Evolutionary conservation across 2,888 invertebrate genomes (phyloP).

Genomic region (Acleris laterana): DNA sequence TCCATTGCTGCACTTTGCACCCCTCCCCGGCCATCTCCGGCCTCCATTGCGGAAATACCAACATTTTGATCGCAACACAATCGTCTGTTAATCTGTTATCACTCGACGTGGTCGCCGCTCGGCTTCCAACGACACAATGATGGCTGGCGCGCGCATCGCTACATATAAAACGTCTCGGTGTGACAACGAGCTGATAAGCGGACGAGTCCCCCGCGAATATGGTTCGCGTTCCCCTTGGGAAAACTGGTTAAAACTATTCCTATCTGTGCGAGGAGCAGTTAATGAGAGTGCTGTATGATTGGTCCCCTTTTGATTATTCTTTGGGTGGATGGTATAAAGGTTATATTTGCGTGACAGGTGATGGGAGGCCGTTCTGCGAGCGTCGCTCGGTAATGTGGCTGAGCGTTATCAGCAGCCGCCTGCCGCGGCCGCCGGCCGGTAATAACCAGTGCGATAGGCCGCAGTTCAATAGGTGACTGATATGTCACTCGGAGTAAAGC

Average conservation of each 20-base stretch:
- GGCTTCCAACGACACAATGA: constrained; percentile 68
- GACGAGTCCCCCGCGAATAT: constrained; percentile 77
- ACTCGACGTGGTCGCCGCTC: constrained; percentile 63
- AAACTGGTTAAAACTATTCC: constrained; percentile 38
- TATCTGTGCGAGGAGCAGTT: constrained; percentile 14
- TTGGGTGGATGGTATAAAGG: constrained; percentile 38
- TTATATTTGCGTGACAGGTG: constrained; percentile 38
- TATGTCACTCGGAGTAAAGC: constrained; percentile 68
- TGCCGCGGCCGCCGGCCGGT: constrained; percentile 81
- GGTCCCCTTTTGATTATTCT: constrained; percentile 6
- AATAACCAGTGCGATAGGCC: constrained; percentile 83
- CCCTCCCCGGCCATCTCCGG: constrained; percentile 63
- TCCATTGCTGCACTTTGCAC: constrained; percentile 73
- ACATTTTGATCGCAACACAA: constrained; percentile 62
- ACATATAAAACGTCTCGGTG: constrained; percentile 79
- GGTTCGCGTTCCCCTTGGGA: constrained; percentile 41
- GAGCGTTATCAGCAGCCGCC: constrained; percentile 78
- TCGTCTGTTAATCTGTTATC: constrained; percentile 32
- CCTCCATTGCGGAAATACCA: constrained; percentile 78
- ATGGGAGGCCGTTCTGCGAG: constrained; percentile 40
- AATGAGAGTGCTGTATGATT: constrained; percentile 14
- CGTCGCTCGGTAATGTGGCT: constrained; percentile 52
- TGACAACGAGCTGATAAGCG: constrained; percentile 76
- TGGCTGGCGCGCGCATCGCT: constrained; percentile 62
- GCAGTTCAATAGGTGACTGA: constrained; percentile 86